Conservation (phyloP, 1,140 invertebrate genomes). For the Drosophila aff. region DNA sequence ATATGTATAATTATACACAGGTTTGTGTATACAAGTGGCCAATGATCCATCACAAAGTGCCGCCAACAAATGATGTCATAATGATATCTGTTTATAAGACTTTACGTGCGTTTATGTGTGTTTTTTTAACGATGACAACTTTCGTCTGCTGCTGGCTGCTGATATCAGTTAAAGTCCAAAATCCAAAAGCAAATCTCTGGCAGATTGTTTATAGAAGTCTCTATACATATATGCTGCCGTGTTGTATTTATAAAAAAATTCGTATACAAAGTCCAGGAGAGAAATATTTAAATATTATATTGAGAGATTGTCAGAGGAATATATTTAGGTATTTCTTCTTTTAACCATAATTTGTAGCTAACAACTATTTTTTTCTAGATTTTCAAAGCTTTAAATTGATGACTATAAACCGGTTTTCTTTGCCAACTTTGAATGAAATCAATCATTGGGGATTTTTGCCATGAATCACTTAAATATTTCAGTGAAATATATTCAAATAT, state of each 20-base stretch:
- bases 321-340: background rate
- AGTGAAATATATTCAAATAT: constrained; percentile 15
- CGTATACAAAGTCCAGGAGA: constrained; percentile 21
- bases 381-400: constrained; percentile 5
- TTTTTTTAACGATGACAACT: constrained; percentile 18
- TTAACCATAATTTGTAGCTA: background rate
- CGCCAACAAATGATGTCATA: constrained; percentile 63
- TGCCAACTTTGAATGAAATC: constrained; percentile 20
- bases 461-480: constrained; percentile 30
- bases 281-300: constrained; percentile 1
- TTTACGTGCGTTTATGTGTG: constrained; percentile 10
- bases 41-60: constrained; percentile 53
- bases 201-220: constrained; percentile 23
- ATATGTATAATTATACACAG: constrained; percentile 3
- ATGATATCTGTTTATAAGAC: constrained; percentile 26
- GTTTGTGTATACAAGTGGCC: constrained; percentile 23
- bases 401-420: constrained; percentile 12
- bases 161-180: constrained; percentile 61
- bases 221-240: background rate
- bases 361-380: too few species aligned
- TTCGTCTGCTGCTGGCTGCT: constrained; percentile 19
- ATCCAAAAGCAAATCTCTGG: constrained; percentile 44
- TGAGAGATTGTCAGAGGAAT: background rate
- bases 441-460: constrained; percentile 29
- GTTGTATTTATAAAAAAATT: constrained; percentile 6